phyloP scores from a whole-genome alignment of 2,888 invertebrate species.

The Clanis bilineata region DNA sequence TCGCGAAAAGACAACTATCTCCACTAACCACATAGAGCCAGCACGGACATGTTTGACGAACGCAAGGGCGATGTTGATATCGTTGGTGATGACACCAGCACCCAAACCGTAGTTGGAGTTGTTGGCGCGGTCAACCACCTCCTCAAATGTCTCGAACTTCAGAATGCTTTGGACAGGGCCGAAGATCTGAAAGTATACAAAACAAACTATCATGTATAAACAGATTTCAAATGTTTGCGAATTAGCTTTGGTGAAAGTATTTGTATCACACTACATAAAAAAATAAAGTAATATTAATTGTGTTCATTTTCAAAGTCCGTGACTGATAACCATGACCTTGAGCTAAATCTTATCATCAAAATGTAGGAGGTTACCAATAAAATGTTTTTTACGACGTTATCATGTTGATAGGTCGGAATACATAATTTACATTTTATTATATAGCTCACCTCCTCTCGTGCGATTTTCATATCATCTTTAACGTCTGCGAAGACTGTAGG shows the following conservation, averaged over 20 bases:
- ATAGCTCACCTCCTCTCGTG: constrained; percentile 85
- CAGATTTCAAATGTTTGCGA: neutral
- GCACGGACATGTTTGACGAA: constrained; percentile 90
- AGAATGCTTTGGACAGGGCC: constrained; percentile 95
- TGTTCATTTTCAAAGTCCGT: too few species aligned
- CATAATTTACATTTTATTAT: neutral
- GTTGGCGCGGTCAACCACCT: constrained; percentile 93
- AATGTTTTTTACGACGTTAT: neutral
- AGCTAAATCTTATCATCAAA: neutral
- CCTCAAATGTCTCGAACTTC: constrained; percentile 90
- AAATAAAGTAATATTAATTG: too few species aligned
- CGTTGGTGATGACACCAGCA: constrained; percentile 92
- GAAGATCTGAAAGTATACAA: constrained; percentile 86
- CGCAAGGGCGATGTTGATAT: constrained; percentile 89
- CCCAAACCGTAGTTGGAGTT: constrained; percentile 92
- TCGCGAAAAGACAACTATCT: neutral
- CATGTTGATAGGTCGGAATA: neutral
- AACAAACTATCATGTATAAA: neutral
- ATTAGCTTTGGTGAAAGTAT: neutral
- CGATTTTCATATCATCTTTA: constrained; percentile 88
- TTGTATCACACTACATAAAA: too few species aligned
- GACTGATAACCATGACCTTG: neutral
- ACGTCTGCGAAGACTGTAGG: constrained; percentile 92
- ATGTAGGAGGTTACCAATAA: neutral
- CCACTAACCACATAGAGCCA: constrained; percentile 88